Base-by-base conservation (phyloP, 2,888 invertebrate species). In the Zelleria hepariella region DNA sequence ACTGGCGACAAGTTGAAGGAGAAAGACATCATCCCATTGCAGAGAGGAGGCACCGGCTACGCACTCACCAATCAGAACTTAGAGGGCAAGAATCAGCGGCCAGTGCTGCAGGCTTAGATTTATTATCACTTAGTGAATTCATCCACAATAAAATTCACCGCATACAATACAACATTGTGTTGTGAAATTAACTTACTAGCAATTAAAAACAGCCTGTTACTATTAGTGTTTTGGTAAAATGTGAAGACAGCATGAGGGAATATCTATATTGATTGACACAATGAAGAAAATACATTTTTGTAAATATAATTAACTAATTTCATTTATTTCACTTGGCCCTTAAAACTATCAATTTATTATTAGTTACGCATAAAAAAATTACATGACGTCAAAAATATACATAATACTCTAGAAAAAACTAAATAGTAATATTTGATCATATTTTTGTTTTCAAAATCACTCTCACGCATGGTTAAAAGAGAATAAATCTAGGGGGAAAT, bases 1-100 rank as follows among this genome's bases (percentile, higher is more conserved):
- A 98, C 96, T 58, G 94, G 93, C 59, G 92, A 95, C 62, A 95
- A 94, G 75, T 77, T 98, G 5, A 93, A 91, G 57, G 97, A 98
- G 64, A 94, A 93, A 67, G 99, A 99, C 74, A 96, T 99, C 26
- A 98, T 99, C 73, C 91, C 91, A 5, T 80, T 99, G 71, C 96
- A 98, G 78, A 91, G 98, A 82, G 99, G 99, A 69, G 98, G 98
- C 47, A 98, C 98, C 18, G 98, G 98, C 15, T 99, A 97, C 83
- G 91, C 98, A 5, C 92, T 92, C 48, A 96, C 96, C 26, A 98
- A 98, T 76, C 90, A 92, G 48, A 93, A 94, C 67, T 87, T 98
- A 59, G 92, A 96, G 78, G 97, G 94, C 8, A 95, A 94, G 77
- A 93, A 95, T 75, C 93, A 93, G 66, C 90, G 96, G 59, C 96